Base-by-base conservation (phyloP, 2,797 vertebrate species). In the Australoheros facetus region DNA sequence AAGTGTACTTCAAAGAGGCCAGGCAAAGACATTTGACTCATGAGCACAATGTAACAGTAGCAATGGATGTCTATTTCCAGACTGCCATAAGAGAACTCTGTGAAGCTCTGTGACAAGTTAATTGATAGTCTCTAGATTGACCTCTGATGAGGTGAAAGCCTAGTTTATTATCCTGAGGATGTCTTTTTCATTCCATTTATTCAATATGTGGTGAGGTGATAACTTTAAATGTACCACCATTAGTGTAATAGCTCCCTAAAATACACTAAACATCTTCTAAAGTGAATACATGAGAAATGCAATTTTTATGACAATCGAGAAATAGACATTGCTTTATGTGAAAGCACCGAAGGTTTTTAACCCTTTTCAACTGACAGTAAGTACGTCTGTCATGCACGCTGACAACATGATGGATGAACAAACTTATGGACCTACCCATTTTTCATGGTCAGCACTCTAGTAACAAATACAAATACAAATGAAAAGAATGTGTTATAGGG, bases 381-480 rank as follows among this genome's bases (percentile, higher is more conserved):
- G 80, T 76, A 81, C 17, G 16, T 77, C 79, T 77, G 82, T 89
- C 95, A 95, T 95, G 95, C 95, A 94, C 84, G 87, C 77, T 82
- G 80, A 88, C 83, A 90, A 91, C 81, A 85, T 82, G 91, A 91
- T 86, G 88, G 86, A 91, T 91, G 90, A 91, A 82, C 53, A 73
- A 92, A 94, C 73, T 79, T 92, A 92, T 83, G 93, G 92, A 97
- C 96, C 93, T 97, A 97, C 96, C 96, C 97, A 97, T 96, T 95
- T 95, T 69, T 95, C 96, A 95, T 95, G 95, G 94, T 96, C 96
- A 91, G 95, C 95, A 93, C 92, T 95, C 96, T 97, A 96, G 92
- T 91, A 91, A 96, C 92, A 94, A 37, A 37, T 91, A 95, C 91
- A 95, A 84, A 95, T 89, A 95, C 91, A 95, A 84, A 95, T 89